phyloP scores from a whole-genome alignment of 1,140 invertebrate genomes.

The Phymastichus coffea region DNA sequence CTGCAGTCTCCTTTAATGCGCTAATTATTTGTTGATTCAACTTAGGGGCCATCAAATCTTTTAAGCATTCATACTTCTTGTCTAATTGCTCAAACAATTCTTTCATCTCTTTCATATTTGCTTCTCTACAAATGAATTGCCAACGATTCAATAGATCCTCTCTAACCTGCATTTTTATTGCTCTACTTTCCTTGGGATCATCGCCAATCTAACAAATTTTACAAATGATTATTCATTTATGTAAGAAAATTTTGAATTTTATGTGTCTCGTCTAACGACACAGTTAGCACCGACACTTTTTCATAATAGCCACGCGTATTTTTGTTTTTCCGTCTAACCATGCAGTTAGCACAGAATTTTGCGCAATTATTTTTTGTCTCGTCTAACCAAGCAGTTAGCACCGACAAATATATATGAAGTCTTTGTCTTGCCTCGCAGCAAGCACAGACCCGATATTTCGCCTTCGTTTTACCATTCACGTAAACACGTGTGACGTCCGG shows the following conservation, averaged over 20 bases:
- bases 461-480: neutral
- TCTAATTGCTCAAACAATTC: neutral
- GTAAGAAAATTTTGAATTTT: neutral
- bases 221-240: neutral
- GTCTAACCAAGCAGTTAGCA: neutral
- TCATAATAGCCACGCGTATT: no score
- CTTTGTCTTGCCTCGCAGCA: neutral
- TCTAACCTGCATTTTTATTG: neutral
- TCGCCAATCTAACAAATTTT: neutral
- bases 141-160: neutral
- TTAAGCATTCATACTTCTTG: neutral
- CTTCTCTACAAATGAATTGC: neutral
- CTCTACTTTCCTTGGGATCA: neutral
- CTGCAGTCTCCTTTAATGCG: slow-evolving; percentile 1
- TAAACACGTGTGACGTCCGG: no score
- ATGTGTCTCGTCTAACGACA: neutral
- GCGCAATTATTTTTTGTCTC: no score
- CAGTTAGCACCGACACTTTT: no score
- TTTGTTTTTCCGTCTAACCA: no score
- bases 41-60: slow-evolving; percentile 8
- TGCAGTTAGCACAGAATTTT: no score
- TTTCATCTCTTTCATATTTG: neutral
- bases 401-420: neutral
- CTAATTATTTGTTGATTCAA: slow-evolving; percentile 12
- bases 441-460: neutral